Evolutionary conservation across 2,797 vertebrate species (phyloP).

Genomic region (Crocidura indochinensis): DNA sequence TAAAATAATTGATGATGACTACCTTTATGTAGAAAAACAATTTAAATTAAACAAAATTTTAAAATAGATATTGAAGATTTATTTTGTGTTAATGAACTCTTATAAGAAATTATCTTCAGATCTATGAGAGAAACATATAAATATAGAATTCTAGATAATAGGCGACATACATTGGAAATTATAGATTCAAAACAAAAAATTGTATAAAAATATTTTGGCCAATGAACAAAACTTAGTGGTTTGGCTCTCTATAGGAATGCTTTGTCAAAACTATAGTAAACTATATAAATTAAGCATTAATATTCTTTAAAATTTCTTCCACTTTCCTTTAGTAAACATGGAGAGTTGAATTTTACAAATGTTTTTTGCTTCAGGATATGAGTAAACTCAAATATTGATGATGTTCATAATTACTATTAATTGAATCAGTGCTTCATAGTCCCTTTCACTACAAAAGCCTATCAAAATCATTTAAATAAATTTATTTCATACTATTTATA

Average conservation of each 20-base stretch:
- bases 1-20: neutral
- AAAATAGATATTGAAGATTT: too few species aligned
- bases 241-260: too few species aligned
- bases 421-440: neutral
- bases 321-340: neutral
- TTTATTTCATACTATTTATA: neutral
- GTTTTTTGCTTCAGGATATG: neutral
- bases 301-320: neutral
- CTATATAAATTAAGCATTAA: neutral
- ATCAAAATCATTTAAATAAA: neutral
- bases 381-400: neutral
- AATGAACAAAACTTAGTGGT: too few species aligned
- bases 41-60: too few species aligned
- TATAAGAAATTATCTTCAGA: too few species aligned
- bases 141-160: neutral
- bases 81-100: too few species aligned
- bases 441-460: fast-evolving
- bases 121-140: neutral
- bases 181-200: neutral
- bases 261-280: neutral
- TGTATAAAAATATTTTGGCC: too few species aligned
- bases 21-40: neutral
- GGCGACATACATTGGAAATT: neutral
- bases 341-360: neutral
- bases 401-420: neutral